phyloP scores from a whole-genome alignment of 2,797 vertebrate genomes.

The Channallabes apus region DNA sequence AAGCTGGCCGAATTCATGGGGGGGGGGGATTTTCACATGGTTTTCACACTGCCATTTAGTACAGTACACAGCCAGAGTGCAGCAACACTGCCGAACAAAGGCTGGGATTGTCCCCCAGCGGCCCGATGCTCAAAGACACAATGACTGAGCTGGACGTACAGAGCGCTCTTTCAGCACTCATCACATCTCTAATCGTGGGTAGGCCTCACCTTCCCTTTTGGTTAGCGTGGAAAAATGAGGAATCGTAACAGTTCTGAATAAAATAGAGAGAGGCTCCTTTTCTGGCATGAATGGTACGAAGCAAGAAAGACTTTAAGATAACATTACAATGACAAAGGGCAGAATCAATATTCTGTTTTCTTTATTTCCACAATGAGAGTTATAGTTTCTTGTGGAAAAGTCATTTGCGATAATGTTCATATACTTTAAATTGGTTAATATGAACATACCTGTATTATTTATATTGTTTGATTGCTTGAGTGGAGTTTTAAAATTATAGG shows the following conservation, averaged over 20 bases:
- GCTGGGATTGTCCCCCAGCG: slow-evolving; percentile 43
- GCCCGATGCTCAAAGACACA: slow-evolving; percentile 34
- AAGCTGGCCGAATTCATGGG: slow-evolving; percentile 64
- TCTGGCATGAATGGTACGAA: slow-evolving; percentile 35
- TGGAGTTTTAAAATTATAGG: neutral
- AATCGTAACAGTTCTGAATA: slow-evolving; percentile 37
- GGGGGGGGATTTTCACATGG: slow-evolving; percentile 75
- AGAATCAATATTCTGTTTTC: neutral
- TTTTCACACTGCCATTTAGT: slow-evolving; percentile 72
- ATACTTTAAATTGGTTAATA: neutral
- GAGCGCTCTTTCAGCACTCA: slow-evolving; percentile 48
- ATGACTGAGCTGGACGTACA: slow-evolving; percentile 40
- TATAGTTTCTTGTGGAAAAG: neutral
- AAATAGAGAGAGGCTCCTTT: slow-evolving; percentile 33
- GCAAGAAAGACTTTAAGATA: slow-evolving; percentile 36
- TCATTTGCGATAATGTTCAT: neutral
- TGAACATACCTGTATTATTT: neutral
- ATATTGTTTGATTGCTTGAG: neutral
- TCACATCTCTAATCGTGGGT: slow-evolving; percentile 38
- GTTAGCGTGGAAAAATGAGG: slow-evolving; percentile 40
- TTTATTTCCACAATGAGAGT: neutral
- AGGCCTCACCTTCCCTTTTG: slow-evolving; percentile 51
- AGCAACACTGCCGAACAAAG: slow-evolving; percentile 55
- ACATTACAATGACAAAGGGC: slow-evolving; percentile 11
- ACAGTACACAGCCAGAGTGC: slow-evolving; percentile 72